Conservation (phyloP, 2,113 vertebrate genomes). For the Progne subis region DNA sequence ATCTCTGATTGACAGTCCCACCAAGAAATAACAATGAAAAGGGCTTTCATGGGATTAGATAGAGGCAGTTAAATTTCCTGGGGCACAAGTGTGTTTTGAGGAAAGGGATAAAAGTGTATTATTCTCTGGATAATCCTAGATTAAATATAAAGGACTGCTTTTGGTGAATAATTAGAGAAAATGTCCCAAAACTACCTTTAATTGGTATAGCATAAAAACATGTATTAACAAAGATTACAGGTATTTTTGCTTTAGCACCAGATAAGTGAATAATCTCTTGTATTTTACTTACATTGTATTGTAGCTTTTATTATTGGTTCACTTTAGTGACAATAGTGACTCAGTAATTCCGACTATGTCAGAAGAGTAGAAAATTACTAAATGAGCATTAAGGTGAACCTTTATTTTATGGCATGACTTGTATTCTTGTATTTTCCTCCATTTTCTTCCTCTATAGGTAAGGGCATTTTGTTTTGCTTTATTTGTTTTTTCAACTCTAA, state of each 20-base stretch:
- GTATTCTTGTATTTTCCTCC: background rate
- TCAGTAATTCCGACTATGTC: background rate
- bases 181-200: background rate
- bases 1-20: slow-evolving; percentile 59
- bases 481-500: background rate
- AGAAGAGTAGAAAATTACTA: background rate
- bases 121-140: slow-evolving; percentile 33
- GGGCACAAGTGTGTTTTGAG: slow-evolving; percentile 33
- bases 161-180: slow-evolving; percentile 21
- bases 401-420: background rate
- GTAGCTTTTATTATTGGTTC: background rate
- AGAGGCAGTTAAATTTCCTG: slow-evolving; percentile 54
- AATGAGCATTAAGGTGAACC: background rate
- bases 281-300: background rate
- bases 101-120: slow-evolving; percentile 38
- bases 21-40: slow-evolving; percentile 47
- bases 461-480: background rate
- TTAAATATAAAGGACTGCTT: slow-evolving; percentile 1
- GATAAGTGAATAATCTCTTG: background rate
- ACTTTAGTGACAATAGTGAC: background rate
- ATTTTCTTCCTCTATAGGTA: background rate
- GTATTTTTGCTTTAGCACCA: background rate
- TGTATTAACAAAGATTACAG: background rate
- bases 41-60: slow-evolving; percentile 53
- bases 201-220: background rate